These are phyloP conservation scores for Harpagus bidentatus DNA, from an alignment of 2,113 vertebrate species.

Conservation along the genomic window DNA sequence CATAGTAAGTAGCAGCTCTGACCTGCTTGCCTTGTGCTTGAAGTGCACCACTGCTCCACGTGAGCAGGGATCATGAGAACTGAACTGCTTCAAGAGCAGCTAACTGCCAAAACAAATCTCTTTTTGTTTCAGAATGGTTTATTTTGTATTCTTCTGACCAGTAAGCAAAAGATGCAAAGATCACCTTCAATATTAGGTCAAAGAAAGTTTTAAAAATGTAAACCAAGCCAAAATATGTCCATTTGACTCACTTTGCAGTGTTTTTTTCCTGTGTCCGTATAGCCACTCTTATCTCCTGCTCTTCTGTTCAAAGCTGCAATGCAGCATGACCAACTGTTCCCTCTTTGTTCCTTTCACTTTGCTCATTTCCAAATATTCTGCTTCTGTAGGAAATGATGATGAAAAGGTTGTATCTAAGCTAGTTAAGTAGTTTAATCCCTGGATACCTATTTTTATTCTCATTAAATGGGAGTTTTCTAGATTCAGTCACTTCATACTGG, in stretches of 20 bases:
- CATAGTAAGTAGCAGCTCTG: background rate
- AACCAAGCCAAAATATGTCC: background rate
- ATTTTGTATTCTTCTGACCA: background rate
- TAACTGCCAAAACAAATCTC: background rate
- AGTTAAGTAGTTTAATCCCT: background rate
- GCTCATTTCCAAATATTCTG: background rate
- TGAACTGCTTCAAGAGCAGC: background rate
- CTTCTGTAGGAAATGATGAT: background rate
- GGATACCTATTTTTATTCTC: background rate
- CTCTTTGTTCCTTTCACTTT: background rate
- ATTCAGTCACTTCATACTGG: background rate
- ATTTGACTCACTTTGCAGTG: background rate
- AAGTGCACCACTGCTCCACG: background rate
- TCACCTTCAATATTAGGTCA: background rate
- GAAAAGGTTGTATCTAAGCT: background rate
- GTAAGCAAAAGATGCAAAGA: background rate
- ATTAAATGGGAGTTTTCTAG: background rate
- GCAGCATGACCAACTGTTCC: background rate
- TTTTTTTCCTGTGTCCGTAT: accelerated
- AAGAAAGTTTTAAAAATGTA: background rate
- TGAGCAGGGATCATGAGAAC: background rate
- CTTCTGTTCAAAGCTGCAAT: background rate
- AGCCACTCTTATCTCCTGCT: background rate
- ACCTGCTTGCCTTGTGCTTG: background rate
- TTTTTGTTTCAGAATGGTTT: background rate